Percentiles rank a stretch among this genome's conserved stretches.
These are phyloP conservation scores for Microdon myrmicae DNA, from an alignment of 2,888 invertebrate genomes.

Conservation along the genomic window DNA sequence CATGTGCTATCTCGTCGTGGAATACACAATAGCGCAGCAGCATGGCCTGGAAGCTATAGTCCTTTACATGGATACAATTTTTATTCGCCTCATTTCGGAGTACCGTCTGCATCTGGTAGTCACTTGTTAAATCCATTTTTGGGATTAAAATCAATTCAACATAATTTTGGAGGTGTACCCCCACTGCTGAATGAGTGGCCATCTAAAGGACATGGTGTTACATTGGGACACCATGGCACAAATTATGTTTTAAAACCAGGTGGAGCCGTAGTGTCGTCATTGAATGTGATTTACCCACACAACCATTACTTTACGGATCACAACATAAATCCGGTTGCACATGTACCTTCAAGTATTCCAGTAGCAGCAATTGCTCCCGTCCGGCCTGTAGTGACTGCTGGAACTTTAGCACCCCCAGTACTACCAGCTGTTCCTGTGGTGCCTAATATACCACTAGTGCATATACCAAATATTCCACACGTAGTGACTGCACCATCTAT, in stretches of 20 bases:
- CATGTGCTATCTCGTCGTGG: conserved; percentile 42
- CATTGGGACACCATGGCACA: conserved; percentile 44
- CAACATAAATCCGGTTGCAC: conserved; percentile 55
- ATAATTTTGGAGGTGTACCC: conserved; percentile 43
- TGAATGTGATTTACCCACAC: conserved; percentile 63
- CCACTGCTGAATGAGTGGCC: conserved; percentile 28
- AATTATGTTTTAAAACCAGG: conserved; percentile 62
- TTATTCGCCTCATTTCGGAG: conserved; percentile 56
- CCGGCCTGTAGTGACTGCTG: conserved; percentile 14
- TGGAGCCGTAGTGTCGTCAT: conserved; percentile 62
- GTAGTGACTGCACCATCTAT: conserved; percentile 50
- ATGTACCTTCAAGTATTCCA: conserved; percentile 19
- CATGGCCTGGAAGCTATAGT: conserved; percentile 62
- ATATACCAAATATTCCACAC: conserved; percentile 42
- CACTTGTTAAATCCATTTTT: too few species aligned
- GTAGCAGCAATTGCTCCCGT: conserved; percentile 23
- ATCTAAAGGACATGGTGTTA: conserved; percentile 11
- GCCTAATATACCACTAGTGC: conserved; percentile 26
- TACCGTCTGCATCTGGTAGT: conserved; percentile 28
- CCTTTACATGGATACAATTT: conserved; percentile 62
- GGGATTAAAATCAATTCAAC: too few species aligned
- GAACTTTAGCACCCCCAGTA: conserved; percentile 4
- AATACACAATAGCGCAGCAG: conserved; percentile 27
- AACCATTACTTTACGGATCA: conserved; percentile 57
- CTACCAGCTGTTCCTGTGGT: conserved; percentile 23